These are phyloP conservation scores for Protophormia terraenovae DNA, from an alignment of 2,888 invertebrate genomes.

Conservation along the genomic window DNA sequence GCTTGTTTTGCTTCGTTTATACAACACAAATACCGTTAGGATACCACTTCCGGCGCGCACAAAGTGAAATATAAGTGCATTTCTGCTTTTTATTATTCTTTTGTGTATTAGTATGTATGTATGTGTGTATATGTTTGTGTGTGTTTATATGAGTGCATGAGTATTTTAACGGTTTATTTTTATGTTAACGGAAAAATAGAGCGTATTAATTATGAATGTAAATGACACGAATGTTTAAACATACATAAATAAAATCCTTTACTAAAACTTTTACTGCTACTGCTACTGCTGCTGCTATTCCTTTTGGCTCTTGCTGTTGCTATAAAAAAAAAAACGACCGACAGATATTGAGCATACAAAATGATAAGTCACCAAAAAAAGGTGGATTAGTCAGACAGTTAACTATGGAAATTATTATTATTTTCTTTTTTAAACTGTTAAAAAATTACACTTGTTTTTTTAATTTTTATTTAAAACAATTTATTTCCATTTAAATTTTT, in stretches of 20 bases:
- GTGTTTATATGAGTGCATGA: constrained; percentile 40
- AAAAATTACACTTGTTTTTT: too few relatives aligned
- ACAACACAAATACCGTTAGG: constrained; percentile 67
- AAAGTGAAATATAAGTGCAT: constrained; percentile 62
- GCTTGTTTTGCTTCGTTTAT: constrained; percentile 58
- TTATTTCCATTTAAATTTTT: too few relatives aligned
- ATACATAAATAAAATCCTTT: constrained; percentile 42
- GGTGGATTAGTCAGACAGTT: neutral
- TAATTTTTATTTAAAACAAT: too few relatives aligned
- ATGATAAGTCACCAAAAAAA: too few relatives aligned
- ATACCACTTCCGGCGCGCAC: constrained; percentile 67
- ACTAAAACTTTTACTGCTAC: constrained; percentile 21
- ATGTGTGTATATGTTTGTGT: neutral
- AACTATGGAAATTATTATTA: too few relatives aligned
- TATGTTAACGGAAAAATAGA: constrained; percentile 65
- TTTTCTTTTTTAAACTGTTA: too few relatives aligned
- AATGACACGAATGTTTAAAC: constrained; percentile 66
- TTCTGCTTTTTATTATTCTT: constrained; percentile 48
- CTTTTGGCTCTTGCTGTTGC: neutral
- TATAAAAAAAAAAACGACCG: neutral
- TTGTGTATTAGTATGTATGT: neutral
- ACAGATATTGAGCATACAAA: neutral
- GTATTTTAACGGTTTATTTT: constrained; percentile 67
- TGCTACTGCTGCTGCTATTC: constrained; percentile 11
- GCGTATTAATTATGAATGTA: constrained; percentile 70